Base-by-base conservation (phyloP, 1,140 invertebrate species). In the Drosophila nannoptera region DNA sequence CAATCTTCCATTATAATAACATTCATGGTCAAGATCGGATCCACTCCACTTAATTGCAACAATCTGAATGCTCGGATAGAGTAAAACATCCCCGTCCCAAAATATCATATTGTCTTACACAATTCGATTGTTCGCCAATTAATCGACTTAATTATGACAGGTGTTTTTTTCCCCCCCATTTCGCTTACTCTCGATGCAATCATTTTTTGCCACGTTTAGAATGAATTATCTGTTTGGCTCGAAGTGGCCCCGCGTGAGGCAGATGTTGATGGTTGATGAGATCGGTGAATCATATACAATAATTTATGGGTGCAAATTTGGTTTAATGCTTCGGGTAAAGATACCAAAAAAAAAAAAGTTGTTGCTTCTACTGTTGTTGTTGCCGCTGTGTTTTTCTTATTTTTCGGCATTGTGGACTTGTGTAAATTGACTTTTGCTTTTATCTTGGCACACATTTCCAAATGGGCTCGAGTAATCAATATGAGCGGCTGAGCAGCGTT, bases 391-490 rank as follows among this genome's bases (percentile, higher is more conserved):
- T 38, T 45, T 71, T 77, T 67, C 22, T 22, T 22, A 22, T 22
- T 22, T 22, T 22, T 22, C 22, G 22, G 22, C 22, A 43, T 43
- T 61, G 36, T 63, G 62, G 78, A 64, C 56, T 67, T 82, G 76
- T 68, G 74, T 78, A 81, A 82, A 81, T 82, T 82, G 67, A 72
- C 46, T 60, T 36, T 40, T 32, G 62, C 68, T 70, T 70, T 70
- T 70, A 70, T 70, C 68, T 70, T 70, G 68, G 62, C 68, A 58
- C 55, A 66, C 38, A 66, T 69, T 65, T 64, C 33, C 36, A 40
- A 70, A 70, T 70, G 42, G 12, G 31, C 35, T 36, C 36, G 52
- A 8, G 45, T 69, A 65, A 66, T 70, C 62, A 70, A 66, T 66
- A 59, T 36, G 12, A 22, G 58, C 33, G 38, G 33, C 45, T 36